Conservation (phyloP, 37 sponge, comb jelly and placozoan genomes). For the Beroe forskalii region DNA sequence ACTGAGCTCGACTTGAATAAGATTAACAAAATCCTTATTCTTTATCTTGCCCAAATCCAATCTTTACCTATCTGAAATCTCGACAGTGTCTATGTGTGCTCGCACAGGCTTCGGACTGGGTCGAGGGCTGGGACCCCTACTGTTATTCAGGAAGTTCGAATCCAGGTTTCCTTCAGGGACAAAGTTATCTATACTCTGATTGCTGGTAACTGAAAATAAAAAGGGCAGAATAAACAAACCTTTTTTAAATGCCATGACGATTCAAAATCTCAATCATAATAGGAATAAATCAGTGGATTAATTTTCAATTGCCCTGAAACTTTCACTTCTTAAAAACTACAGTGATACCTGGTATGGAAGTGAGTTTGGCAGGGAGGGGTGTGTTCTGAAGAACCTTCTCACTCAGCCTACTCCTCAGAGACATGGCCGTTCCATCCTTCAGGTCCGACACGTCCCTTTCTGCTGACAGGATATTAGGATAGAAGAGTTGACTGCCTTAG, state of each 20-base stretch:
- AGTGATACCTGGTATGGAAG: neutral
- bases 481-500: too few species aligned
- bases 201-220: too few species aligned
- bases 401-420: conserved; percentile 36
- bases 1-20: too few species aligned
- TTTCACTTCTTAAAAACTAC: too few species aligned
- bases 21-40: too few species aligned
- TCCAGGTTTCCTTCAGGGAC: conserved; percentile 34
- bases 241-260: too few species aligned
- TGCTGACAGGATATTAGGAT: neutral
- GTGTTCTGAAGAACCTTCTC: conserved; percentile 20
- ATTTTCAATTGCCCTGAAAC: too few species aligned
- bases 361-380: conserved; percentile 2
- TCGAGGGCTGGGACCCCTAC: neutral
- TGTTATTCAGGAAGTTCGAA: neutral
- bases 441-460: conserved; percentile 8
- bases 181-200: conserved; percentile 36
- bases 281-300: too few species aligned
- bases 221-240: too few species aligned
- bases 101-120: neutral
- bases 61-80: conserved; percentile 45
- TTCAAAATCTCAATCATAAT: too few species aligned
- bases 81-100: conserved; percentile 4
- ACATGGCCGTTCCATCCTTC: conserved; percentile 8
- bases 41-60: too few species aligned